Base-by-base conservation (phyloP, 2,888 invertebrate genomes). In the Drosophila kanekoi region DNA sequence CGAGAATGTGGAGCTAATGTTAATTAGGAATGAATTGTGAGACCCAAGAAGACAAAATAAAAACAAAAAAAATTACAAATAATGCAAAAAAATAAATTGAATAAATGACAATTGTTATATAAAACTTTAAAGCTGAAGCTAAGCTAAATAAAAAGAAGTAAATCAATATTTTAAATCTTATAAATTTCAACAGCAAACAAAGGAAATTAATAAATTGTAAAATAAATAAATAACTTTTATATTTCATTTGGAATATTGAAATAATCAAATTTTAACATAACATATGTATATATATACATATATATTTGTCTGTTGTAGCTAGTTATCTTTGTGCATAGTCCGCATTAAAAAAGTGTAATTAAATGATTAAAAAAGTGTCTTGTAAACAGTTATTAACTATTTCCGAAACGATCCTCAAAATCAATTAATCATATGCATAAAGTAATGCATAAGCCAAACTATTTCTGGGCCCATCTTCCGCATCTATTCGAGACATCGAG, bases 1-100 rank as follows among this genome's bases (percentile, higher is more conserved):
- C 23, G 40, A 51, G 45, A 35, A 43, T 64, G 71, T 71, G 59
- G 11, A 16, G 23, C n/a, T n/a, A 38, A 60, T 73, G 57, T 65
- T 28, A 60, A 71, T 60, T 14, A 57, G 41, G 11, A 40, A 16
- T 20, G 28, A 16, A 48, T 13, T 14, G 52, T 53, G 65, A 45
- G 45, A 8, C 32, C 13, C 2, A 28, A 28, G 28, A 0, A 28
- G 28, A 28, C 28, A n/a, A n/a, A n/a, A n/a, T n/a, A 16, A 10
- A 4, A 32, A 10, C 11, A 28, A 18, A 5, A 23, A 5, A 23
- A 23, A 6, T 28, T 8, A 28, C 8, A 28, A 8, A 8, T 6
- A 23, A 23, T 23, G 23, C 10, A 8, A 32, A 14, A 2, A 20
- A 20, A 6, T 3, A 4, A 45, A 13, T n/a, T n/a, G n/a, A 1